A percentile compares a stretch with the other conserved stretches of the same genome.
Conservation (phyloP, 2,888 invertebrate species). For the Pantelozetes paolii region DNA sequence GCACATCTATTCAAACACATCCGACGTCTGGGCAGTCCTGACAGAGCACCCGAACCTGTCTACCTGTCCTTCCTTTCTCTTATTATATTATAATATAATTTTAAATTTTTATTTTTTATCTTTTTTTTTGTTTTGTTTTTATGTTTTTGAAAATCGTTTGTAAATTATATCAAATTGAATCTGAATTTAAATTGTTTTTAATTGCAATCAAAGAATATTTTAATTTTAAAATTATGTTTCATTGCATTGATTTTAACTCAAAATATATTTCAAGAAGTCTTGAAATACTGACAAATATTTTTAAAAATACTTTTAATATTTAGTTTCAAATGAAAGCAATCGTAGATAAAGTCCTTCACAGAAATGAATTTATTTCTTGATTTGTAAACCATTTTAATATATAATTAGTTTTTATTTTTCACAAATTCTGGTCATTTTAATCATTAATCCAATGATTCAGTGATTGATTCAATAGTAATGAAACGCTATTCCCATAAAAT, state of each 20-base stretch:
- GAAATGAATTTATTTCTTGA: too few species aligned
- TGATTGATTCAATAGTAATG: slow-evolving; percentile 9
- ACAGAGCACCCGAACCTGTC: too few species aligned
- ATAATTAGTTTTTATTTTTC: not conserved
- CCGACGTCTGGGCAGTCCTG: not conserved
- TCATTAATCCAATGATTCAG: slow-evolving; percentile 12
- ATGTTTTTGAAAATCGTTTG: not conserved
- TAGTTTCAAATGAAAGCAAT: too few species aligned
- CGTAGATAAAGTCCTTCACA: not conserved
- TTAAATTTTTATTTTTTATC: not conserved
- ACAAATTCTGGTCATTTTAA: slow-evolving; percentile 22
- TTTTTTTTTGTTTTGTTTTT: not conserved
- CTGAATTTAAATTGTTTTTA: slow-evolving; percentile 5
- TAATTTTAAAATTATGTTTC: slow-evolving; percentile 11
- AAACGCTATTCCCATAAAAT: not conserved
- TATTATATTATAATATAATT: not conserved
- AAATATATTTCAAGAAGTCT: not conserved
- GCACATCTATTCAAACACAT: not conserved
- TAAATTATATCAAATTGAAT: slow-evolving; percentile 19
- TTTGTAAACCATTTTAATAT: too few species aligned
- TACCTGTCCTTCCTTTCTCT: too few species aligned
- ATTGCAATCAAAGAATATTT: slow-evolving; percentile 3
- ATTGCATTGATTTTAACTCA: not conserved
- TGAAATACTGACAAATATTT: too few species aligned
- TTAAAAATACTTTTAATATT: too few species aligned